These are phyloP conservation scores for Alca torda DNA, from an alignment of 2,797 vertebrate species.

Conservation along the genomic window DNA sequence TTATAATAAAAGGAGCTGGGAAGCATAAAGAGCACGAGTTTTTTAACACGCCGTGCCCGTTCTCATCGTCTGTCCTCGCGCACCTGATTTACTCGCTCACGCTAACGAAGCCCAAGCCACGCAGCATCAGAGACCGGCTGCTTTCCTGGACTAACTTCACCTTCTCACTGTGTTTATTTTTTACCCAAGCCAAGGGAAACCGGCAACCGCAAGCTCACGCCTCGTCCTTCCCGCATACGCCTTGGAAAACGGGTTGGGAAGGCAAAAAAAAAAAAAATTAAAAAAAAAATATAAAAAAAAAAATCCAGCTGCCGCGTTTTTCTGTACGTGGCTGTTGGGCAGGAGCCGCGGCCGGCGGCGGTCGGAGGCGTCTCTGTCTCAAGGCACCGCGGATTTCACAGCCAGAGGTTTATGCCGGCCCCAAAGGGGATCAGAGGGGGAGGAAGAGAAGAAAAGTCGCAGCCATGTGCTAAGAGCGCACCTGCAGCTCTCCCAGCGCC, in stretches of 20 bases:
- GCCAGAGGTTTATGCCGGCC: not conserved
- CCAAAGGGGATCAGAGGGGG: not conserved
- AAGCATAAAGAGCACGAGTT: rapidly evolving
- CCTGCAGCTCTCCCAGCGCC: not conserved
- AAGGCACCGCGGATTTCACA: not conserved
- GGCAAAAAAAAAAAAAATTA: no score
- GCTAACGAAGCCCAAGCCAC: rapidly evolving
- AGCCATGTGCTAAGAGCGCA: constrained; percentile 11
- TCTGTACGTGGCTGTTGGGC: not conserved
- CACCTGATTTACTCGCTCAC: rapidly evolving
- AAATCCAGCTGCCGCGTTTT: not conserved
- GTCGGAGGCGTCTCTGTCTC: not conserved
- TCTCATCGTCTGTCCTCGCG: no score
- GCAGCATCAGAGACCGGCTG: rapidly evolving
- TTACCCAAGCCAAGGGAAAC: not conserved
- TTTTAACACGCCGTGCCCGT: not conserved
- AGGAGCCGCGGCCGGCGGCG: not conserved
- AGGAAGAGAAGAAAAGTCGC: constrained; percentile 18
- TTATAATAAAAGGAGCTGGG: not conserved
- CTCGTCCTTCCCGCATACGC: not conserved
- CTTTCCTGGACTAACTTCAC: not conserved
- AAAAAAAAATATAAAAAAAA: not conserved
- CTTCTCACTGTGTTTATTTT: no score
- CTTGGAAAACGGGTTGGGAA: no score
- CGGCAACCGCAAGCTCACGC: not conserved